phyloP scores from a whole-genome alignment of 2,113 vertebrate genomes.

The Mustelus asterias region DNA sequence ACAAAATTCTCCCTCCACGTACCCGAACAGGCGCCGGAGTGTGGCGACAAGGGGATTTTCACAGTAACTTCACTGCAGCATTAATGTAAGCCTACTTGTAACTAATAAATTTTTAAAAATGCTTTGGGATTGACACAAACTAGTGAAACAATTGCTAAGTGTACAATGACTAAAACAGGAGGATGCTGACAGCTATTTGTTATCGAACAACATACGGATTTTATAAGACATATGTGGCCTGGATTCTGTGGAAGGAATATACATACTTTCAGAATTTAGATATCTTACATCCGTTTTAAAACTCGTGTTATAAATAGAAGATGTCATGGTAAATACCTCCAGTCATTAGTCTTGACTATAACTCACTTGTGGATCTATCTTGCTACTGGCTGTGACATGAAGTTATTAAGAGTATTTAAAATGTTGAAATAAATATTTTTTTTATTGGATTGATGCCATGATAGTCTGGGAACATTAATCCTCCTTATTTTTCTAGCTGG shows the following conservation, averaged over 20 bases:
- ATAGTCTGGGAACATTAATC: conserved; percentile 19
- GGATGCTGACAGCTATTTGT: background rate
- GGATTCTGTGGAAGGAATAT: background rate
- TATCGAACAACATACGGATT: background rate
- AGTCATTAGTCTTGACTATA: background rate
- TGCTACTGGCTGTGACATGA: conserved; percentile 19
- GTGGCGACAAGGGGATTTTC: too few relatives aligned
- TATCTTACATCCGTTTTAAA: background rate
- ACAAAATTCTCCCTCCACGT: too few relatives aligned
- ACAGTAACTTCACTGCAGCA: too few relatives aligned
- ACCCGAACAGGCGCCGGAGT: too few relatives aligned
- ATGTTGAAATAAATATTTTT: conserved; percentile 23
- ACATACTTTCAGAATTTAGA: background rate
- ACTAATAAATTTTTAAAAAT: too few relatives aligned
- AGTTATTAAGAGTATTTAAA: conserved; percentile 35
- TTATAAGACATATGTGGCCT: background rate
- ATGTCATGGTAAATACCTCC: conserved; percentile 1
- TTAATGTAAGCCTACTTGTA: too few relatives aligned
- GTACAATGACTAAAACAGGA: background rate
- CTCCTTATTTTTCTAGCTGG: conserved; percentile 1
- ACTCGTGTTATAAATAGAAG: conserved; percentile 17
- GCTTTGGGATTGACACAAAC: background rate
- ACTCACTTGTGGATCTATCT: background rate
- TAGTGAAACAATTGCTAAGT: background rate
- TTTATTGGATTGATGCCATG: conserved; percentile 18